These are phyloP conservation scores for Thymelicus acteon DNA, from an alignment of 2,888 invertebrate species.

Conservation along the genomic window DNA sequence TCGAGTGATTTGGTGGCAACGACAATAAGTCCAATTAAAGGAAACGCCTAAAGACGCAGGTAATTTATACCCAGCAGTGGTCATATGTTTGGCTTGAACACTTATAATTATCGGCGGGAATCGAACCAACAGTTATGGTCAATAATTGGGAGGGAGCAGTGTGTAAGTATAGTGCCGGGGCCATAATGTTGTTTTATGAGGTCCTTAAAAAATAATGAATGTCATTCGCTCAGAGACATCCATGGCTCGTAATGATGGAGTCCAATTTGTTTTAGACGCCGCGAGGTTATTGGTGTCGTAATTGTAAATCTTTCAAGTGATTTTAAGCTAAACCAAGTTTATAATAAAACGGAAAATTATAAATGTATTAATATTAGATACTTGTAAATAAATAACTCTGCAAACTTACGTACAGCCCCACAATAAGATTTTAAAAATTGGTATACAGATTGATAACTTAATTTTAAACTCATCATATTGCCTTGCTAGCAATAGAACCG, in stretches of 20 bases:
- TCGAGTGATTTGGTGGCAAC: slow-evolving; percentile 37
- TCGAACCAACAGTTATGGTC: slow-evolving; percentile 75
- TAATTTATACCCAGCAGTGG: slow-evolving; percentile 53
- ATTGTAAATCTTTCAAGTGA: slow-evolving; percentile 39
- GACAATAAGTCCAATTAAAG: slow-evolving; percentile 50
- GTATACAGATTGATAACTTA: too few species aligned
- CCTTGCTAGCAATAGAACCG: too few species aligned
- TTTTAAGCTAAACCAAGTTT: too few species aligned
- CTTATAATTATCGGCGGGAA: slow-evolving; percentile 76
- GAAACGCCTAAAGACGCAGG: slow-evolving; percentile 44
- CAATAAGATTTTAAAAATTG: too few species aligned
- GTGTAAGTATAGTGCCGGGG: slow-evolving; percentile 69
- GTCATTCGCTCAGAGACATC: slow-evolving; percentile 65
- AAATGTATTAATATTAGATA: too few species aligned
- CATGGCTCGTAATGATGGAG: slow-evolving; percentile 46
- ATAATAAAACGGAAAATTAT: too few species aligned
- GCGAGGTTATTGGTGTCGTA: slow-evolving; percentile 37
- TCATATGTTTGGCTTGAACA: slow-evolving; percentile 52
- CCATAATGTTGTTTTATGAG: slow-evolving; percentile 76
- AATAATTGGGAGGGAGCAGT: slow-evolving; percentile 76
- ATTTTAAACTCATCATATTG: too few species aligned
- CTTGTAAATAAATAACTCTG: too few species aligned
- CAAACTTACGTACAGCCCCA: too few species aligned
- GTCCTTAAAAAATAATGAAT: slow-evolving; percentile 76
- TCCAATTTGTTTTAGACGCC: slow-evolving; percentile 33